A percentile compares a stretch with the other conserved stretches of the same genome.
Evolutionary conservation across 2,888 invertebrate genomes (phyloP).

Genomic region (Drosophila helvetica): DNA sequence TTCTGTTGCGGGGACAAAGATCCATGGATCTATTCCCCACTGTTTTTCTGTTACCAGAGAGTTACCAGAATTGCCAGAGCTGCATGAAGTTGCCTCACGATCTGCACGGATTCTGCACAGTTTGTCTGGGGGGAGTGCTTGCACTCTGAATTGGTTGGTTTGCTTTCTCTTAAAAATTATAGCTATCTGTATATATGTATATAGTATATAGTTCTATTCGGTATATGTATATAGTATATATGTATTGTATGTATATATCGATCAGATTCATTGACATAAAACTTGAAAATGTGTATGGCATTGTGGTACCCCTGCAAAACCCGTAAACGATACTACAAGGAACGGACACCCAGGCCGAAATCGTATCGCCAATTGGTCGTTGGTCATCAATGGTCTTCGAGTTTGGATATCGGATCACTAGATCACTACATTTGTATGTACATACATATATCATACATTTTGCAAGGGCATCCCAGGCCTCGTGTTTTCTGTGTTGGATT

Average conservation of each 20-base stretch:
- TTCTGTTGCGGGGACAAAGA: constrained; percentile 9
- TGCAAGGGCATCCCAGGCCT: constrained; percentile 10
- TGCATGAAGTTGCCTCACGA: not conserved
- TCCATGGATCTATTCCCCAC: constrained; percentile 3
- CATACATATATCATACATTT: not conserved
- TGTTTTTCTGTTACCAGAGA: no score
- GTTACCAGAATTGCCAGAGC: not conserved
- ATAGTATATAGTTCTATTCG: constrained; percentile 38
- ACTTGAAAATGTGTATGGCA: constrained; percentile 53
- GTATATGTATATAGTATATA: constrained; percentile 45
- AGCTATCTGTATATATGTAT: constrained; percentile 44
- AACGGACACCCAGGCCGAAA: not conserved
- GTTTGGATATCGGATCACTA: no score
- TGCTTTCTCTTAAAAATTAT: constrained; percentile 48
- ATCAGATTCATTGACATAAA: constrained; percentile 64
- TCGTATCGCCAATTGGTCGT: no score
- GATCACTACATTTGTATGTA: no score
- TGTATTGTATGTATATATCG: constrained; percentile 36
- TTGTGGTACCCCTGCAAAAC: constrained; percentile 19
- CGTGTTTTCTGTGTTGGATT: constrained; percentile 4
- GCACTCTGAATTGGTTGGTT: constrained; percentile 32
- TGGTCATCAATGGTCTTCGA: no score
- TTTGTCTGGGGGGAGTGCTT: constrained; percentile 19
- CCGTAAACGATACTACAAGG: not conserved
- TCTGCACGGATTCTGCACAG: constrained; percentile 3